Conservation (phyloP, 2,888 invertebrate species). For the Drosophila monieri region DNA sequence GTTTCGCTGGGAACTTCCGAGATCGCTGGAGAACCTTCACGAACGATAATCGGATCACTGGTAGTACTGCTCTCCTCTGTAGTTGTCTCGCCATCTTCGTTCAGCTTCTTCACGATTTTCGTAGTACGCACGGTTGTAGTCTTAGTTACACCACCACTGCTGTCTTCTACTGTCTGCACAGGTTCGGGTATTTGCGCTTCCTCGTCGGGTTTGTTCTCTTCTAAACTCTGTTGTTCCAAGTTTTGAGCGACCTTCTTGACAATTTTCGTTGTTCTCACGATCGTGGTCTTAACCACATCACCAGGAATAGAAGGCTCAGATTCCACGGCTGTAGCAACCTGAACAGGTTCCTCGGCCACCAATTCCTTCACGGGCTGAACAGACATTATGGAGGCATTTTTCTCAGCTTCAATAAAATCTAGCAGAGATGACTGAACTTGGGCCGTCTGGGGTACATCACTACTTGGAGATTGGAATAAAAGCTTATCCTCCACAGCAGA, state of each 20-base stretch:
- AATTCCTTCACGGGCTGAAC: constrained; percentile 17
- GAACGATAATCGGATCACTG: constrained; percentile 69
- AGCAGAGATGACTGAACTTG: constrained; percentile 47
- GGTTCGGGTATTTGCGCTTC: constrained; percentile 13
- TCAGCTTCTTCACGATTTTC: constrained; percentile 78
- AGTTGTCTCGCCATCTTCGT: constrained; percentile 68
- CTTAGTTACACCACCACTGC: constrained; percentile 70
- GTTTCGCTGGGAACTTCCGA: constrained; percentile 65
- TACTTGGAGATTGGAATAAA: constrained; percentile 8
- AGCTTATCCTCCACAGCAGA: constrained; percentile 25
- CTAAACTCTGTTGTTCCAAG: constrained; percentile 47
- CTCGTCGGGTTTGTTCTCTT: constrained; percentile 20
- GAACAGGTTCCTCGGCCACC: not conserved
- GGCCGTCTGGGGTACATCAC: not conserved
- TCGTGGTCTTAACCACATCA: constrained; percentile 78
- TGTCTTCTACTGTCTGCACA: constrained; percentile 26
- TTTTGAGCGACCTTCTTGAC: constrained; percentile 77
- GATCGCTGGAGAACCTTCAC: constrained; percentile 65
- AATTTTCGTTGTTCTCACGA: constrained; percentile 78
- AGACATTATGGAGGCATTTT: constrained; percentile 20
- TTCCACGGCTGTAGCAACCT: constrained; percentile 24
- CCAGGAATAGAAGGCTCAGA: constrained; percentile 31
- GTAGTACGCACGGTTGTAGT: constrained; percentile 82
- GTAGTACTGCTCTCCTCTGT: constrained; percentile 64
- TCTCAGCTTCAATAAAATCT: constrained; percentile 59